These are phyloP conservation scores for Druon quercuslanigerum DNA, from an alignment of 1,140 invertebrate genomes.

Conservation along the genomic window DNA sequence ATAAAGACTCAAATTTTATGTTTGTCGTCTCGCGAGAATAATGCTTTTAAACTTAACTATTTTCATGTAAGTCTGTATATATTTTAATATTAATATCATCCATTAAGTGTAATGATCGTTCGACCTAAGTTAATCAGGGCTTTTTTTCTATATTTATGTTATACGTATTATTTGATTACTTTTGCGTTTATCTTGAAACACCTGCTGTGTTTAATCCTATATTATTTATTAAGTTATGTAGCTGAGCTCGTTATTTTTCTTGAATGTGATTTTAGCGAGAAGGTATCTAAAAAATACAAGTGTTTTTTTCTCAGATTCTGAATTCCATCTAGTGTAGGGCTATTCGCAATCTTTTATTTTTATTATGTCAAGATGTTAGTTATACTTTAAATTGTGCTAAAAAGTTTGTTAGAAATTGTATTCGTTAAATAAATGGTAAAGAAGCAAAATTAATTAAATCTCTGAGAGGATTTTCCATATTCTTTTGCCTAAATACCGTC, in stretches of 20 bases:
- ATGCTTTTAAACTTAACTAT: constrained; percentile 1
- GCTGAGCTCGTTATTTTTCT: constrained; percentile 34
- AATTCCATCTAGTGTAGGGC: neutral
- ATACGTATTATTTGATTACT: constrained; percentile 59
- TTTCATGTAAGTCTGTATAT: neutral
- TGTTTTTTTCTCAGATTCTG: neutral
- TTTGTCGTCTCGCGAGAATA: neutral
- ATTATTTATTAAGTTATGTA: constrained; percentile 39
- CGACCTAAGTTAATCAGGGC: constrained; percentile 18
- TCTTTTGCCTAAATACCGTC: no score
- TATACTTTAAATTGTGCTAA: no score
- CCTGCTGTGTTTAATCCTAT: constrained; percentile 38
- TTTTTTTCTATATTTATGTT: constrained; percentile 44
- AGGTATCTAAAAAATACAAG: constrained; percentile 30
- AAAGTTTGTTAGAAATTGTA: no score
- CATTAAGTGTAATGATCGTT: constrained; percentile 41
- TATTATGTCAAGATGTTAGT: no score
- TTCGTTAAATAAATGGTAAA: no score
- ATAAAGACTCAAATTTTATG: neutral
- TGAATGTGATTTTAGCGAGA: constrained; percentile 37
- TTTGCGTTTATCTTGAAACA: constrained; percentile 42
- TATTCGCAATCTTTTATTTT: no score
- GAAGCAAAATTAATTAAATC: no score
- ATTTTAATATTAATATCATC: neutral
- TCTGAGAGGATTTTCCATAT: no score